These are phyloP conservation scores for Lacanobia wlatinum DNA, from an alignment of 2,888 invertebrate genomes.

Conservation along the genomic window DNA sequence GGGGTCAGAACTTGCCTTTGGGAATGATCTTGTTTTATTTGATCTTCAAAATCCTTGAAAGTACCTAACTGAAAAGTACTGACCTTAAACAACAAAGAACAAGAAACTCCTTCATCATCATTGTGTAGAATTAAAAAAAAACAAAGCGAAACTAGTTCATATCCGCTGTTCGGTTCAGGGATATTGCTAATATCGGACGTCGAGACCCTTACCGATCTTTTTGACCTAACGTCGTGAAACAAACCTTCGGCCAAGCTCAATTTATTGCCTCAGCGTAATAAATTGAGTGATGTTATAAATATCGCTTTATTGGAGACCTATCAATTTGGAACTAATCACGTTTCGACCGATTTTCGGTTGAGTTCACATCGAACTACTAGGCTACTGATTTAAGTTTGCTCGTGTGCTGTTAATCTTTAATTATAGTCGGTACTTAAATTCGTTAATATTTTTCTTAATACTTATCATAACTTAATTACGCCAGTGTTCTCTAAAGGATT, in stretches of 20 bases:
- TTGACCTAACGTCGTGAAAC: conserved; percentile 51
- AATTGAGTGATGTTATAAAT: conserved; percentile 47
- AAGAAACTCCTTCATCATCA: background rate
- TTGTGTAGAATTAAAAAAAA: background rate
- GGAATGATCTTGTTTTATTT: background rate
- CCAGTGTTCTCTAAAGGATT: background rate
- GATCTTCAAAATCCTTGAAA: background rate
- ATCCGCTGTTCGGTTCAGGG: conserved; percentile 8
- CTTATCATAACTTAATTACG: background rate
- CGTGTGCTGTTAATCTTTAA: conserved; percentile 15
- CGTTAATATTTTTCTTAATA: background rate
- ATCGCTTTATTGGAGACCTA: conserved; percentile 38
- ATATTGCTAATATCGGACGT: conserved; percentile 39
- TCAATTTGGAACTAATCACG: conserved; percentile 45
- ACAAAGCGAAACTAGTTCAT: conserved; percentile 8
- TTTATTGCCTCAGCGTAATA: conserved; percentile 49
- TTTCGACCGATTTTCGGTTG: conserved; percentile 33
- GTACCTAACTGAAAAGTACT: background rate
- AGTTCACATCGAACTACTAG: conserved; percentile 13
- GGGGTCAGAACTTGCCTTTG: background rate
- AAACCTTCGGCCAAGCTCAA: conserved; percentile 43
- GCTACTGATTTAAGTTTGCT: background rate
- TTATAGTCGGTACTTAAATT: background rate
- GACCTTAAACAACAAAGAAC: background rate
- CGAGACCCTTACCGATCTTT: conserved; percentile 24